Base-by-base conservation (phyloP, 37 sponge, comb jelly and placozoan genomes). In the Aphrocallistes beatrix region DNA sequence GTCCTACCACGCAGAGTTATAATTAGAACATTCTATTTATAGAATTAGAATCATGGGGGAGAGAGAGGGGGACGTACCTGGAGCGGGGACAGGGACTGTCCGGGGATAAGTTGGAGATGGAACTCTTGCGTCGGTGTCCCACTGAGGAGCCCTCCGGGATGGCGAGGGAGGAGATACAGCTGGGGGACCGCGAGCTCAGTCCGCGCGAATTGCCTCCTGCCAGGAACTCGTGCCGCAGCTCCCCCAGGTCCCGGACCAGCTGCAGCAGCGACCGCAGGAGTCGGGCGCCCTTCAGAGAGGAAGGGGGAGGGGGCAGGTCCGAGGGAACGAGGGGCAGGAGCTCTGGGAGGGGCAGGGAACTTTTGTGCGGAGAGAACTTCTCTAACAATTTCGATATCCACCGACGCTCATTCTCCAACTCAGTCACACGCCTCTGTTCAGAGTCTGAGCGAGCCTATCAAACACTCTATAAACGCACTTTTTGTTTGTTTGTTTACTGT, bases 151-250 rank as follows among this genome's bases (percentile, higher is more conserved):
- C 17, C 75, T 60, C 75, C 6, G 75, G 75, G 25, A 60, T 60
- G 3, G 75, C 75, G 6, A 6, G 75, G 75, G n/a, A 60, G 75
- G 75, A 60, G 75, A 60, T 19, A 47, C 17, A 47, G 49, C 49
- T 47, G 17, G 17, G 17, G 49, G 17, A 47, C 17, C 49, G 13
- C 13, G 49, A 47, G 17, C 17, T 13, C 17, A 47, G 49, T 13
- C 49, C 17, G 17, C 17, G 17, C 28, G 75, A 60, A 6, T 3
- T 6, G 17, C 28, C 28, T 6, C 32, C 17, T 3, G 21, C 75
- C 75, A 60, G 75, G 34, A 30, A 60, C 17, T 60, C 75, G 34
- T 60, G 75, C n/a, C 75, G 10, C 75, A 60, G 75, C 75, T 60
- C 75, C 3, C 28, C n/a, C 6, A 60, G 17, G 34, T 60, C 75